Base-by-base conservation (phyloP, 1,140 invertebrate genomes). In the Melitaea cinxia region DNA sequence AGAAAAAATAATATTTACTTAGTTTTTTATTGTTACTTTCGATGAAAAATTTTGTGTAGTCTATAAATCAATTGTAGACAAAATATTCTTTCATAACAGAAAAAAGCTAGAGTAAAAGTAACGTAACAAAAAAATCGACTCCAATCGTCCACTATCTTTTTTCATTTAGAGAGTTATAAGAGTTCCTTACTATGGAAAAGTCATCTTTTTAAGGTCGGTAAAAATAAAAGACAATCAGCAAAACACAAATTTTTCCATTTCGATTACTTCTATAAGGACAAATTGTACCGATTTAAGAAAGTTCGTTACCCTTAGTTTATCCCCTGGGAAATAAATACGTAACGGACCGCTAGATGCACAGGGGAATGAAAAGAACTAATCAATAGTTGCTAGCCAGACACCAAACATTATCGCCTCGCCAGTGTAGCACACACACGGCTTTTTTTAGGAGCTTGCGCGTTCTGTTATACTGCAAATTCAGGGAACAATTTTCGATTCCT, bases 291-390 rank as follows among this genome's bases (percentile, higher is more conserved):
- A 58, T 65, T 65, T 28, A 65, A 49, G 52, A 45, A 50, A 65
- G 62, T 65, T 65, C 62, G 55, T 57, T 56, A 65, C 26, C 45
- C 30, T 23, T n/a, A 49, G 19, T 52, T 14, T 24, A 26, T 49
- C 62, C 54, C 56, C 14, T 19, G 62, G 62, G 62, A 65, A 65
- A 65, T 65, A 65, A 54, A 65, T 65, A 65, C 62, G 54, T 65
- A 65, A 65, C 33, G 24, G 54, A 35, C 30, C 33, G 30, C 42
- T 57, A 17, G 53, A 9, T 39, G 30, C 54, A 30, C 54, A 12
- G 24, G 62, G 62, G 45, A 62, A 57, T 57, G 54, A 49, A 49
- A 57, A 21, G 42, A 65, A 58, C 55, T 53, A 65, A 58, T 58
- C 55, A 65, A 58, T 58, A 45, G 28, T 42, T n/a, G 37, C 42